A percentile compares a stretch with the other conserved stretches of the same genome.
phyloP scores from a whole-genome alignment of 2,888 invertebrate genomes.

The Melieria omissa region DNA sequence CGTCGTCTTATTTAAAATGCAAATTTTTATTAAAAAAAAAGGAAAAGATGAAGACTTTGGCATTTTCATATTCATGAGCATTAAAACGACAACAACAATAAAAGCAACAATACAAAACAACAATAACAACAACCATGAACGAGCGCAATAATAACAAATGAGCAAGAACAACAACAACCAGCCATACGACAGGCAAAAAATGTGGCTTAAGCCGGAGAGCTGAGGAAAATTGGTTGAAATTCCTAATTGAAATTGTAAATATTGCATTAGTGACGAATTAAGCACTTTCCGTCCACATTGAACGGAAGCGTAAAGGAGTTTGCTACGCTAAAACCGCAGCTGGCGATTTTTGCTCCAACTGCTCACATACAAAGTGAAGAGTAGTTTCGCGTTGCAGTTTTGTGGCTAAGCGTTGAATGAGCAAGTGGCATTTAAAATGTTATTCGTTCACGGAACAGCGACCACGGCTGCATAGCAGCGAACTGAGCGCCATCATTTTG shows the following conservation, averaged over 20 bases:
- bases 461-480: too few species aligned
- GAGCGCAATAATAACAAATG: conserved; percentile 5
- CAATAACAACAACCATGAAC: neutral
- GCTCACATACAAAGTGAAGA: too few species aligned
- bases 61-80: conserved; percentile 30
- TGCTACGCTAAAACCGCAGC: too few species aligned
- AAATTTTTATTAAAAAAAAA: conserved; percentile 26
- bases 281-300: neutral
- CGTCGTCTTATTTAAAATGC: conserved; percentile 32
- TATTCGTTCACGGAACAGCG: too few species aligned
- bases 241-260: neutral
- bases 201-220: too few species aligned
- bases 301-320: neutral
- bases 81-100: conserved; percentile 20
- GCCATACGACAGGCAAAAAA: neutral
- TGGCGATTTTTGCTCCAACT: too few species aligned
- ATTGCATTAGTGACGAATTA: neutral
- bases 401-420: too few species aligned
- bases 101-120: neutral
- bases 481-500: too few species aligned
- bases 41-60: neutral
- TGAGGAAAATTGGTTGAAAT: neutral
- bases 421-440: too few species aligned
- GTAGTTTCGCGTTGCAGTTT: too few species aligned
- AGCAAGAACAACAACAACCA: conserved; percentile 6